Percentiles rank a stretch among this genome's conserved stretches.
Conservation (phyloP, 2,113 vertebrate genomes). For the Nesoenas mayeri region DNA sequence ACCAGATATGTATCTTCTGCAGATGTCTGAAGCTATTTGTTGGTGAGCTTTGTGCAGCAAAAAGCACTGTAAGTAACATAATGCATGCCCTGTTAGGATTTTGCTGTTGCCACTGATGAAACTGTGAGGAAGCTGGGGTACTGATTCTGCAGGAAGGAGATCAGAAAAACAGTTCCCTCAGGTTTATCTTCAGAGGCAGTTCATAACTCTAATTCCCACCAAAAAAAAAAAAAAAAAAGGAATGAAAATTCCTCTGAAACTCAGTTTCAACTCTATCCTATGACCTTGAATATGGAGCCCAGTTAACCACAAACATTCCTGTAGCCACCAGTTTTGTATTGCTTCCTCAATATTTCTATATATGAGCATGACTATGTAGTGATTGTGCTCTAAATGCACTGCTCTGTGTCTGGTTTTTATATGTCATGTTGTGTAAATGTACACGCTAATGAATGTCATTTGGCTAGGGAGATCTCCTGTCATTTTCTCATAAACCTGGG, state of each 20-base stretch:
- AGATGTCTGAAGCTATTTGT: not conserved
- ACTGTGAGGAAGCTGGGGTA: not conserved
- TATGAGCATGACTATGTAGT: not conserved
- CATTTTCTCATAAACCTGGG: not conserved
- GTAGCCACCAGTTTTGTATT: not conserved
- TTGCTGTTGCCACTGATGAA: not conserved
- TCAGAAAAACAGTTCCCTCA: not conserved
- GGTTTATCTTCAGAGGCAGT: not conserved
- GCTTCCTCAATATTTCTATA: not conserved
- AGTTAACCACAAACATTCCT: not conserved
- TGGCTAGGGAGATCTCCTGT: no score
- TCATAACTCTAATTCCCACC: not conserved
- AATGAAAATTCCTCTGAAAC: not conserved
- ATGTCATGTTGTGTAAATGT: not conserved
- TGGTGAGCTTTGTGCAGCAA: not conserved
- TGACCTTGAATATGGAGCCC: not conserved
- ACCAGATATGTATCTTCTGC: not conserved
- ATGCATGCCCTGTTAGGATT: not conserved
- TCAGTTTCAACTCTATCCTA: not conserved
- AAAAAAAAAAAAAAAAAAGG: not conserved
- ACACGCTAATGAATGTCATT: not conserved
- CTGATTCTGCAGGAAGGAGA: not conserved
- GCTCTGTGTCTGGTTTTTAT: not conserved
- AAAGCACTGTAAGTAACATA: rapidly evolving
- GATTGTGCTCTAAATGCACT: not conserved